A percentile compares a stretch with the other conserved stretches of the same genome.
These are phyloP conservation scores for Parotocinclus haroldoi DNA, from an alignment of 2,797 vertebrate species.

Conservation along the genomic window DNA sequence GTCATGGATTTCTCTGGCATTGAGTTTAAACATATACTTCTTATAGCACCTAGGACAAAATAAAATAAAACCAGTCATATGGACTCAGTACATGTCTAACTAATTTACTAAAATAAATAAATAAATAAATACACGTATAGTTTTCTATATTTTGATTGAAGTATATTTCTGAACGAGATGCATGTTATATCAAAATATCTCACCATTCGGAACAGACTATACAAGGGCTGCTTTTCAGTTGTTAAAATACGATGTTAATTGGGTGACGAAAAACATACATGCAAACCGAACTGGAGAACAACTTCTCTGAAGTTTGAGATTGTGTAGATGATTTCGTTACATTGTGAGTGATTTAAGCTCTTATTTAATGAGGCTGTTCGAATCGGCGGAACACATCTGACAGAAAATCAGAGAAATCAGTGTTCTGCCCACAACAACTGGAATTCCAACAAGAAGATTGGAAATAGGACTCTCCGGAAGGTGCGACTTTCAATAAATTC, in stretches of 20 bases:
- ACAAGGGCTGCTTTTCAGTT: conserved; percentile 66
- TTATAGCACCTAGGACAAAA: conserved; percentile 43
- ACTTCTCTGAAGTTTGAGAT: conserved; percentile 85
- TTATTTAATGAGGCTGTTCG: conserved; percentile 92
- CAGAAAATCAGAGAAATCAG: too few relatives aligned
- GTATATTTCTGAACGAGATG: too few relatives aligned
- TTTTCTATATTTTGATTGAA: too few relatives aligned
- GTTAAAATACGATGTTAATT: conserved; percentile 59
- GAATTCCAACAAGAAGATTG: conserved; percentile 84
- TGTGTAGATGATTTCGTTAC: conserved; percentile 88
- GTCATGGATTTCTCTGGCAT: conserved; percentile 47
- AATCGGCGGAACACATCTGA: conserved; percentile 83
- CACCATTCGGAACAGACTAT: conserved; percentile 61
- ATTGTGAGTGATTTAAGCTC: conserved; percentile 86
- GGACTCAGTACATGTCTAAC: conserved; percentile 55
- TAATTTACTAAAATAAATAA: conserved; percentile 27
- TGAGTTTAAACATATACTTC: conserved; percentile 49
- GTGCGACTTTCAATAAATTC: conserved; percentile 53
- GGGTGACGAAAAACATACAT: conserved; percentile 65
- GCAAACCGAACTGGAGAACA: conserved; percentile 74
- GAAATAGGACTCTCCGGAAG: conserved; percentile 73
- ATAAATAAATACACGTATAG: conserved; percentile 46
- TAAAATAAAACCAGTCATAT: conserved; percentile 64
- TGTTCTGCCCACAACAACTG: conserved; percentile 79
- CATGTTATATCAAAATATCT: too few relatives aligned